Base-by-base conservation (phyloP, 2,797 vertebrate species). In the Crocidura indochinensis region DNA sequence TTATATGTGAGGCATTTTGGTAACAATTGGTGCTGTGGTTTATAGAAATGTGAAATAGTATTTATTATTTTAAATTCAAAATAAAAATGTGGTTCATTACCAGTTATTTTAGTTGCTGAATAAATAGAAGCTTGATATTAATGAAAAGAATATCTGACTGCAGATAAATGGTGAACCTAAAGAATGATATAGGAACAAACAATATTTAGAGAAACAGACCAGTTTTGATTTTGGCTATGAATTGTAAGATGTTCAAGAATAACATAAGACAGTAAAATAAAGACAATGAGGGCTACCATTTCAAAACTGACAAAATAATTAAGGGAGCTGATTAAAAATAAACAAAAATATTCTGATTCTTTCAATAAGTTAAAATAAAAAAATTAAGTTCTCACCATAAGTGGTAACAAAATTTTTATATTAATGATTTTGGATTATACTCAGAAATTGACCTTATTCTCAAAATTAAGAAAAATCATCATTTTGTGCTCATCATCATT, bases 61-160 rank as follows among this genome's bases (percentile, higher is more conserved):
- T 60, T 87, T 81, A 67, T 82, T 85, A 87, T 73, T 89, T 82
- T 85, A 79, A 88, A 85, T 87, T 80, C 31, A 82, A 60, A 60
- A 64, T 64, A 64, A 17, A 90, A 51, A 49, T 7, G 60, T 4
- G 19, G 53, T 31, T 65, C 72, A 8, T 81, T 47, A 9, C 72
- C 81, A 19, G 17, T 60, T 26, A 56, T 49, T 2, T 83, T 56
- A 24, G 15, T 60, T 85, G 38, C 31, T 83, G 22, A 88, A 69
- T 3, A 92, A 94, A 60, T 29, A 53, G 44, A 88, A 4, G 84
- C 38, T 22, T 19, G 2, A 62, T 4, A 71, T 64, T 73, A 76
- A 62, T 56, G 65, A 73, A 76, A 90, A 68, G 14, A 8, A 76
- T 8, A 7, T 84, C 24, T 22, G 6, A 20, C 75, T 72, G 90